phyloP scores from a whole-genome alignment of 2,888 invertebrate species.

The Hyppa rectilinea region DNA sequence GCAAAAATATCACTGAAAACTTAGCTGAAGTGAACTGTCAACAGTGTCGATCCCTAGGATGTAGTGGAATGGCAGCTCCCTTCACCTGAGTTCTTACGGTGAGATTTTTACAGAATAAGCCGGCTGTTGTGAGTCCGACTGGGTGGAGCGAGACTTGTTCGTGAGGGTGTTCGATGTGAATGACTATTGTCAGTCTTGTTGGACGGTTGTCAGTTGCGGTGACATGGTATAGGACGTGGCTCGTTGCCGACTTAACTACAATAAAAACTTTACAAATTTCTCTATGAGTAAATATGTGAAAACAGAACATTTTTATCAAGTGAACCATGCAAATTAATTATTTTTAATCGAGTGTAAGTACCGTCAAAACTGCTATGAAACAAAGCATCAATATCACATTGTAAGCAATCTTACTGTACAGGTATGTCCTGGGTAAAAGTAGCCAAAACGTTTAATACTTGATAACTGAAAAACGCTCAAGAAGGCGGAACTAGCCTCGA shows the following conservation, averaged over 20 bases:
- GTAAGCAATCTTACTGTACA: too few species aligned
- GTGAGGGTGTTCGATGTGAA: not conserved
- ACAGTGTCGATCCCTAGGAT: not conserved
- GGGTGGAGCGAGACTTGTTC: slow-evolving; percentile 9
- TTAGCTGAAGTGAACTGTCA: not conserved
- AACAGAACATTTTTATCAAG: not conserved
- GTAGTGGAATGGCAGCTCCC: not conserved
- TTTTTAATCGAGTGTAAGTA: not conserved
- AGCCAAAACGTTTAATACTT: too few species aligned
- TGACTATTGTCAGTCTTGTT: not conserved
- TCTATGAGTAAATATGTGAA: not conserved
- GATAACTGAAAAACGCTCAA: too few species aligned
- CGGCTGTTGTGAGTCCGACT: slow-evolving; percentile 38
- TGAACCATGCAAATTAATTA: not conserved
- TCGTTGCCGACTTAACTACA: not conserved
- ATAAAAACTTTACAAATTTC: not conserved
- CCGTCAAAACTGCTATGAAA: not conserved
- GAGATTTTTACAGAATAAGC: not conserved
- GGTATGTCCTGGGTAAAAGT: too few species aligned
- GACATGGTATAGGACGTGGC: not conserved
- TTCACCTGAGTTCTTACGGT: not conserved
- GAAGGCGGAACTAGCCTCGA: not conserved
- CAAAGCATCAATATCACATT: too few species aligned
- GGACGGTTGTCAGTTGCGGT: too few species aligned
- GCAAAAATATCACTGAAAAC: not conserved